Evolutionary conservation across 1,140 invertebrate genomes (phyloP).

Genomic region (Anadara kagoshimensis): DNA sequence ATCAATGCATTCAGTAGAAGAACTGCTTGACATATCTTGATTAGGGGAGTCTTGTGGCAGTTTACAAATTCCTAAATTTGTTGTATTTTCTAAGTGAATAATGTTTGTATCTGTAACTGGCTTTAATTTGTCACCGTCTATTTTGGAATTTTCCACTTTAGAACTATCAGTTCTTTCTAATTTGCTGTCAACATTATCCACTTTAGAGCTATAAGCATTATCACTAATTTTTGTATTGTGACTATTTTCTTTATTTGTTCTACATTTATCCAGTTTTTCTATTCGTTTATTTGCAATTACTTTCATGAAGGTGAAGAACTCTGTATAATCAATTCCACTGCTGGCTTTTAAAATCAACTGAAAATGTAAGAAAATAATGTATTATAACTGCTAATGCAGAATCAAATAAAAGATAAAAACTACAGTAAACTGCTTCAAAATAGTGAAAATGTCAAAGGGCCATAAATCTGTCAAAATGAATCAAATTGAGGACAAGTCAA

Average conservation of each 20-base stretch:
- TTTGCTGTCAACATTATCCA: no score
- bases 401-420: background rate
- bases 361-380: constrained; percentile 5
- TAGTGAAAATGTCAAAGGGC: no score
- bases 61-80: background rate
- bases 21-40: no score
- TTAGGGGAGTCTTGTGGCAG: no score
- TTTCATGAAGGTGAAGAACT: constrained; percentile 82
- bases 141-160: no score
- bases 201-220: background rate
- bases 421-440: no score
- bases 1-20: no score
- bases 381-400: no score
- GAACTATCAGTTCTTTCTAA: no score
- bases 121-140: no score
- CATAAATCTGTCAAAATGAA: no score
- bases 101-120: background rate
- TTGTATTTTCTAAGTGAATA: background rate
- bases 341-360: constrained; percentile 82
- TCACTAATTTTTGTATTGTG: background rate
- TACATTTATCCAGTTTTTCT: background rate
- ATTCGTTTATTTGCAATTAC: constrained; percentile 76
- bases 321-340: constrained; percentile 87
- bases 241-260: background rate
- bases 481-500: no score